Conservation (phyloP, 1,140 invertebrate genomes). For the Lutraria rhynchaena region DNA sequence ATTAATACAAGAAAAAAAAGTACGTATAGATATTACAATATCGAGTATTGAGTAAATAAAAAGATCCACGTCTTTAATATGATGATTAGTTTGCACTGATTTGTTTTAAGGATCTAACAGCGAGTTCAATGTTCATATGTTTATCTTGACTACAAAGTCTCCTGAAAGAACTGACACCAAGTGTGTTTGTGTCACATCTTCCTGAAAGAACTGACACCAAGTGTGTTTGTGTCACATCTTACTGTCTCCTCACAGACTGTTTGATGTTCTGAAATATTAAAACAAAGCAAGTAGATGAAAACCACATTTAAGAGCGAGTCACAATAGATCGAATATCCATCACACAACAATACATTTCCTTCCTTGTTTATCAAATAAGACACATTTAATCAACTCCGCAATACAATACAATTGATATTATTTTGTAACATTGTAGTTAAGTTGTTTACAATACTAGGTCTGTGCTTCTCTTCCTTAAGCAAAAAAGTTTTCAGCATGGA, state of each 20-base stretch:
- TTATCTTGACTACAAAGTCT: no score
- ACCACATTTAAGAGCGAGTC: not conserved
- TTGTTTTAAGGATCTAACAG: not conserved
- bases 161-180: no score
- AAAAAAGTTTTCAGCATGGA: no score
- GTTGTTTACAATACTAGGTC: not conserved
- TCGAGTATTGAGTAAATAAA: slow-evolving; percentile 28
- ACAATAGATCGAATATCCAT: not conserved
- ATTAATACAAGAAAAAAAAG: no score
- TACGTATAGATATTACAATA: slow-evolving; percentile 17
- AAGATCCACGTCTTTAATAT: not conserved
- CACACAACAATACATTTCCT: not conserved
- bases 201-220: not conserved
- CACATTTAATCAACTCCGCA: not conserved
- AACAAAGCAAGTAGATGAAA: not conserved
- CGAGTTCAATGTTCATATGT: not conserved
- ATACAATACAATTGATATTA: not conserved
- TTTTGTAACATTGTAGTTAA: not conserved
- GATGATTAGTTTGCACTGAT: not conserved
- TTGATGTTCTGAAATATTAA: slow-evolving; percentile 63
- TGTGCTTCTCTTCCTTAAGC: no score
- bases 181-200: not conserved
- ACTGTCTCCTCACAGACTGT: slow-evolving; percentile 54
- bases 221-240: not conserved
- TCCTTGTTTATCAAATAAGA: not conserved